Percentiles rank a stretch among this genome's conserved stretches.
Evolutionary conservation across 1,140 invertebrate genomes (phyloP).

Genomic region (Ceratoteleas bidentatus): DNA sequence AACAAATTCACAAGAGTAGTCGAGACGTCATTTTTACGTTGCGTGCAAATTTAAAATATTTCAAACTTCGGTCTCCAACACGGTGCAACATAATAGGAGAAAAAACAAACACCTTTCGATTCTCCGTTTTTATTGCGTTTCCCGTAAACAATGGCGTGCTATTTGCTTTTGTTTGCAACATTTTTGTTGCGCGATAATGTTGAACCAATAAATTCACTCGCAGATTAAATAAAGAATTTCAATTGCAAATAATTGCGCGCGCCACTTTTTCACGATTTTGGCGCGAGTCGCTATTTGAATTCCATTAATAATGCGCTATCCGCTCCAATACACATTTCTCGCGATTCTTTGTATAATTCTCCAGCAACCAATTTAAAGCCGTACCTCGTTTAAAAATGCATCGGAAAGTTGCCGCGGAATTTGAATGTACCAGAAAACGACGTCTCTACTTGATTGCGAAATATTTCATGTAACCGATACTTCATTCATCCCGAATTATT

Average conservation of each 20-base stretch:
- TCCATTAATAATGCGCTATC: not conserved
- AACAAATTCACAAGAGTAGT: no score
- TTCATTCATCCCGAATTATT: constrained; percentile 13
- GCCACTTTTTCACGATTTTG: not conserved
- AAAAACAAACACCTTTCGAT: no score
- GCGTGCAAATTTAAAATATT: no score
- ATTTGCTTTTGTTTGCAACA: not conserved
- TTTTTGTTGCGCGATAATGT: not conserved
- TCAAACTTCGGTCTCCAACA: no score
- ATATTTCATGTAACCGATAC: constrained; percentile 8
- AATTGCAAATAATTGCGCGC: not conserved
- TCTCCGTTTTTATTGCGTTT: not conserved
- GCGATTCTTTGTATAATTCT: not conserved
- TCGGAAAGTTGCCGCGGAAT: constrained; percentile 5
- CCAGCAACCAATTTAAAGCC: not conserved
- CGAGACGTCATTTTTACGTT: no score
- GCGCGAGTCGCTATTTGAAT: not conserved
- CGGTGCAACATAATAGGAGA: no score
- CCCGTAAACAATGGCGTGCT: no score
- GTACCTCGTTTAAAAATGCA: constrained; percentile 3
- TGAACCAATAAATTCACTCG: not conserved
- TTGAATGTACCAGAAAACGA: not conserved
- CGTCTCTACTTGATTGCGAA: constrained; percentile 2
- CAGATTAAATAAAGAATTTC: not conserved
- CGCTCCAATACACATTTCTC: not conserved